Percentiles rank a stretch among this genome's conserved stretches.
phyloP scores from a whole-genome alignment of 2,888 invertebrate species.

The Megaustenia siamemsis region DNA sequence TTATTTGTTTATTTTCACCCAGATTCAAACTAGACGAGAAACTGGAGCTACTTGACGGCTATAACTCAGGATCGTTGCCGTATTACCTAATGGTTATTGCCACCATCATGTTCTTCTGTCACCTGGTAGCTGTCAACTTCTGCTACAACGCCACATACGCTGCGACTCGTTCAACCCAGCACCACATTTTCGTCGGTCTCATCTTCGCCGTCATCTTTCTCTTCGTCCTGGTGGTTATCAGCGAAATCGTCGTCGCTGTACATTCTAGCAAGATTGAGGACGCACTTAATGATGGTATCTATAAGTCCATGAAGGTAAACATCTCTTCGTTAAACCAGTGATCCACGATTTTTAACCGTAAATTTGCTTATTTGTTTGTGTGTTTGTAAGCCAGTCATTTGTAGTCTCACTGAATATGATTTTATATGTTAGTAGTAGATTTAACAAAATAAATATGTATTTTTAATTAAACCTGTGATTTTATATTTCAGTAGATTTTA shows the following conservation, averaged over 20 bases:
- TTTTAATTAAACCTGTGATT: too few relatives aligned
- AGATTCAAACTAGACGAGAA: conserved; percentile 39
- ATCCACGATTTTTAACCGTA: neutral
- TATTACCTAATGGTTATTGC: conserved; percentile 39
- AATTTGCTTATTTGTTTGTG: neutral
- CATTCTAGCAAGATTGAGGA: conserved; percentile 23
- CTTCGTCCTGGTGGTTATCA: conserved; percentile 21
- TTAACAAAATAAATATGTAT: too few relatives aligned
- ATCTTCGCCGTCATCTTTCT: conserved; percentile 29
- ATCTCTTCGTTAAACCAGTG: neutral
- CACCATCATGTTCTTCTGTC: conserved; percentile 34
- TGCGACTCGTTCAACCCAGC: conserved; percentile 37
- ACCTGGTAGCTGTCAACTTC: conserved; percentile 42
- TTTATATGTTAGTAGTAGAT: too few relatives aligned
- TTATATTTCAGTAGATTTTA: too few relatives aligned
- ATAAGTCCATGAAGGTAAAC: conserved; percentile 42
- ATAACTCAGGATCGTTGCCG: conserved; percentile 39
- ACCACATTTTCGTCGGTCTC: conserved; percentile 36
- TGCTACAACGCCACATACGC: conserved; percentile 48
- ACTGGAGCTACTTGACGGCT: conserved; percentile 36
- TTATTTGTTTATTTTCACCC: too few relatives aligned
- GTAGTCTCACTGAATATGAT: too few relatives aligned
- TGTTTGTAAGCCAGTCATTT: conserved; percentile 4
- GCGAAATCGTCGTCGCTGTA: conserved; percentile 35
- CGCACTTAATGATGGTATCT: conserved; percentile 32